Percentiles rank a stretch among this genome's conserved stretches.
Conservation (phyloP, 2,888 invertebrate genomes). For the Microdon myrmicae region DNA sequence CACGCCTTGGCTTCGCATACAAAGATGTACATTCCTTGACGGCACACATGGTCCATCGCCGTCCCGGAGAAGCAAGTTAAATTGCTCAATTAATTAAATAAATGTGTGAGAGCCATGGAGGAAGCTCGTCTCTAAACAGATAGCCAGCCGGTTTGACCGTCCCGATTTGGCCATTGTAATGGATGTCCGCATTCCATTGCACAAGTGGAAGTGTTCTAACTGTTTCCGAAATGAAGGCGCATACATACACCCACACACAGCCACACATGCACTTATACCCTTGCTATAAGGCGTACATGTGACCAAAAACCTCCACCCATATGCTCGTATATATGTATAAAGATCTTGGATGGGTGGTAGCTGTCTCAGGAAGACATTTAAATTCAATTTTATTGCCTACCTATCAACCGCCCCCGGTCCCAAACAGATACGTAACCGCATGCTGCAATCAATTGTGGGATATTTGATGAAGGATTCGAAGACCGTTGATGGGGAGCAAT, state of each 20-base stretch:
- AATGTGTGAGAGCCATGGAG: constrained; percentile 41
- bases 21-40: constrained; percentile 5
- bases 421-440: constrained; percentile 40
- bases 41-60: too few species aligned
- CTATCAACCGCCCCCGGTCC: background rate
- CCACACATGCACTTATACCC: background rate
- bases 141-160: background rate
- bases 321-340: background rate
- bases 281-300: background rate
- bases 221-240: background rate
- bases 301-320: background rate
- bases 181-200: constrained; percentile 8
- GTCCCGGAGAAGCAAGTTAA: constrained; percentile 53
- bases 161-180: background rate
- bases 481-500: constrained; percentile 4
- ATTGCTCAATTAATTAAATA: constrained; percentile 55
- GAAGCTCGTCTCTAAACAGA: background rate
- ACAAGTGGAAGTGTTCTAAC: background rate
- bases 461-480: constrained; percentile 9
- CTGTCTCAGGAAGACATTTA: constrained; percentile 32
- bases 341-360: background rate
- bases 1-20: constrained; percentile 29
- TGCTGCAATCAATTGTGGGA: constrained; percentile 25
- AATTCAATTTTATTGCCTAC: constrained; percentile 39
- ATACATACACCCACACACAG: background rate